Evolutionary conservation across 2,888 invertebrate species (phyloP), one percentile per base, ranked within the genome.

Genomic region (Dicyrtoma fusca): DNA sequence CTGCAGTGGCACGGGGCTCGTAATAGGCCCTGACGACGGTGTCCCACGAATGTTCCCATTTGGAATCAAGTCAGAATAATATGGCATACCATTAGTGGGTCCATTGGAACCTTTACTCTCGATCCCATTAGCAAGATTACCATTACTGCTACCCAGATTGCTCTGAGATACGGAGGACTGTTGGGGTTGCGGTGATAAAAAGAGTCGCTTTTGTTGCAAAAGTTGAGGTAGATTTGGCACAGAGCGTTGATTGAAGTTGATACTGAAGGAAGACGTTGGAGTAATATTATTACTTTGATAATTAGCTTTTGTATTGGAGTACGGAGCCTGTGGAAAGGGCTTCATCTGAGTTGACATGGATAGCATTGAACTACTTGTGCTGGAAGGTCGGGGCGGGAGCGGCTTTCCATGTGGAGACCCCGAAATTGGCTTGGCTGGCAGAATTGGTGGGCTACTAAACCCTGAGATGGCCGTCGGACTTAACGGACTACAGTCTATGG

Each of bases 221-320:
- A 76, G 73, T 55, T 77, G 79, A 21, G 77, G 79, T 26, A 79
- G 69, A 72, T 78, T 79, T 61, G 78, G 78, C 70, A 76, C 78
- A 19, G 77, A 76, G n/a, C 77, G 73, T 26, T 76, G 79, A 61
- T 68, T 71, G 23, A 70, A 64, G 45, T 71, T 65, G 55, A 64
- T 21, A 53, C 49, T 55, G 45, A 68, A 68, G 47, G 47, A 47
- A 26, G 64, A 45, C 23, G 68, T 25, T n/a, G 57, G 23, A 21
- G 6, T 19, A 44, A 42, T 34, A 59, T 42, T 13, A 68, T 44
- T 57, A 42, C 6, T 17, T 44, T 13, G 21, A 57, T 17, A 17
- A 68, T 45, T 45, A 47, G 10, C 51, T 23, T 57, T 62, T 69
- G 71, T 55, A 73, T 70, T 72, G 51, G 49, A 47, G 68, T 71